Evolutionary conservation across 1,140 invertebrate species (phyloP), one percentile per base, ranked within the genome.

Genomic region (Rhagoletis pomonella): DNA sequence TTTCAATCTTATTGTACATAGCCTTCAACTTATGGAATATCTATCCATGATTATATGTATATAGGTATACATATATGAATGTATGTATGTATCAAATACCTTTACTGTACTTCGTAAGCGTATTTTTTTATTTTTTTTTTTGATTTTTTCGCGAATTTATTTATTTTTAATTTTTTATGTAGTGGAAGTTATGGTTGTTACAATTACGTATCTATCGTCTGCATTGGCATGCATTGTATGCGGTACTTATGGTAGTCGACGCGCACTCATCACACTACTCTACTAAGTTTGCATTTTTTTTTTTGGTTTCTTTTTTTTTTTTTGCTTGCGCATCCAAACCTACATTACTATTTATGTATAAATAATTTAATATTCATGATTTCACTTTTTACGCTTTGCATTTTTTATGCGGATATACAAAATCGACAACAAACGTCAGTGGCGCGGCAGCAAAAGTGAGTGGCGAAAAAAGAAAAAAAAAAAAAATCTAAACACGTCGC

Each of bases 361-460:
- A 29, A 44, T 73, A 73, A 73, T 73, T 73, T 73, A 73, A 73
- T 44, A 73, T 73, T 73, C 67, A 73, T 73, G 67, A 73, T 73
- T 73, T 73, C 67, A 73, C 67, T 73, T 73, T 73, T 55, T 55
- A 55, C 50, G 50, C 50, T 55, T 55, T 55, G 50, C 50, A 55
- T 55, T 55, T 55, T 55, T 73, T 73, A 73, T 73, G 67, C 67
- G 67, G 67, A 73, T 73, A 73, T 73, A 29, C 29, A 47, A 73
- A 73, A 73, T 73, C 67, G 67, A 73, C 67, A 73, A 42, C 17
- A 55, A 55, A 5, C 5, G 42, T 12, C 39, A 42, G 6, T 39
- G 17, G 39, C 39, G 29, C 39, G 42, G 42, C 42, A 44, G 39
- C 67, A 73, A 47, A 47, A 47, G 17, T 47, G 42, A 42, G 67